These are phyloP conservation scores for Perithous albicinctus DNA, from an alignment of 2,888 invertebrate species.

Conservation along the genomic window DNA sequence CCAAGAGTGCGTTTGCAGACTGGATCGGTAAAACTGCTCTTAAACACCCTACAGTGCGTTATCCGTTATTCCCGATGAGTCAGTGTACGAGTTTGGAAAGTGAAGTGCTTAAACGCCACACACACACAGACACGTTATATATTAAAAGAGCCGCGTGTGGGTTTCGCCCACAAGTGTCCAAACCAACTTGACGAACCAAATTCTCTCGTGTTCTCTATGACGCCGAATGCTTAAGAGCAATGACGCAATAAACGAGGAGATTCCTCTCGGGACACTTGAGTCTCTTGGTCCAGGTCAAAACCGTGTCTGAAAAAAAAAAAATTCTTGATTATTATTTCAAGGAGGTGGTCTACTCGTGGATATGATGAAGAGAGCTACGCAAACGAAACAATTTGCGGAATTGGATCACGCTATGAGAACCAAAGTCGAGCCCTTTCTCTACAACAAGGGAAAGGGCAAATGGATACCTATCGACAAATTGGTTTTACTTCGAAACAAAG, in stretches of 20 bases:
- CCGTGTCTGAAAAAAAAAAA: neutral
- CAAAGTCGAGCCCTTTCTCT: slow-evolving; percentile 96
- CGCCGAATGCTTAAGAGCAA: slow-evolving; percentile 56
- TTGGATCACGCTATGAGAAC: slow-evolving; percentile 96
- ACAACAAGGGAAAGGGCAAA: slow-evolving; percentile 96
- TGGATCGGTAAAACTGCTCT: slow-evolving; percentile 23
- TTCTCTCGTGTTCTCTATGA: slow-evolving; percentile 69
- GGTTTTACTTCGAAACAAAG: slow-evolving; percentile 94
- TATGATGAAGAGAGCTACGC: slow-evolving; percentile 95
- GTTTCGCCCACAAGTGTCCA: slow-evolving; percentile 66
- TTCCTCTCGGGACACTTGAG: slow-evolving; percentile 32
- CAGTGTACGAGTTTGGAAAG: slow-evolving; percentile 68
- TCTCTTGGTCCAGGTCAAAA: too few relatives aligned
- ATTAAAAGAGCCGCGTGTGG: too few relatives aligned
- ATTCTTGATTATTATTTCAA: slow-evolving; percentile 78
- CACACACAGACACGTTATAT: too few relatives aligned
- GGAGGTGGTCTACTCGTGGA: slow-evolving; percentile 97
- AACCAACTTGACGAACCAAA: slow-evolving; percentile 68
- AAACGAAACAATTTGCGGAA: slow-evolving; percentile 96
- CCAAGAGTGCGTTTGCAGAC: slow-evolving; percentile 11
- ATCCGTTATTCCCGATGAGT: slow-evolving; percentile 70
- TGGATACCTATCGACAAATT: slow-evolving; percentile 96
- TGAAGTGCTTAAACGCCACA: slow-evolving; percentile 67
- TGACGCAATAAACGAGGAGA: slow-evolving; percentile 55
- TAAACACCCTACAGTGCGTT: slow-evolving; percentile 26